Conservation (phyloP, 2,113 vertebrate species). For the Catharus bicknelli region DNA sequence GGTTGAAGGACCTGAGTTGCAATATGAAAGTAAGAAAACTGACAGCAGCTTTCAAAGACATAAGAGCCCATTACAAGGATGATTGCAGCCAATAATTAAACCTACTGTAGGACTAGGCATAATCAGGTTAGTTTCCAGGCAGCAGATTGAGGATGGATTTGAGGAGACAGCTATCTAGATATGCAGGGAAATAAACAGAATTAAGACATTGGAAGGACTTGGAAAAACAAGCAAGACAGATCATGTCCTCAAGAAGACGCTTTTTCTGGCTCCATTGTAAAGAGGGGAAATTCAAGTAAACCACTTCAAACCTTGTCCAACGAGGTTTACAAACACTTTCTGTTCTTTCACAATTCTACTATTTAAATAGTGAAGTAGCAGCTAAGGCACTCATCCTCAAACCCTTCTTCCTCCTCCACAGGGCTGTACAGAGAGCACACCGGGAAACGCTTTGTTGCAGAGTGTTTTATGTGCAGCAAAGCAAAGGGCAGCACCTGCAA, state of each 20-base stretch:
- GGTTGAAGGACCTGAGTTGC: neutral
- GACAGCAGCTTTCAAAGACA: neutral
- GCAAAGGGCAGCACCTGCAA: neutral
- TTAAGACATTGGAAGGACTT: neutral
- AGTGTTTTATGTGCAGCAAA: neutral
- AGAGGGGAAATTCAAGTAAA: neutral
- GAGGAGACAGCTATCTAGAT: neutral
- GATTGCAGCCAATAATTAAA: neutral
- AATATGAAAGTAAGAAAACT: neutral
- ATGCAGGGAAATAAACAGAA: neutral
- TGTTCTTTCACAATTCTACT: neutral
- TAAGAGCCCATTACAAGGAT: neutral
- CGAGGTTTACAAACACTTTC: neutral
- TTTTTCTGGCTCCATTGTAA: neutral
- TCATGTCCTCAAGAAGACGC: accelerated
- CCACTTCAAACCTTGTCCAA: neutral
- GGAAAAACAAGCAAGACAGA: neutral
- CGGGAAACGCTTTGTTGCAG: neutral
- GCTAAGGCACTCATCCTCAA: neutral
- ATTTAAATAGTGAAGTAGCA: neutral
- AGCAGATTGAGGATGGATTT: neutral
- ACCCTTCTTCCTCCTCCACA: neutral
- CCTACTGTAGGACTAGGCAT: neutral
- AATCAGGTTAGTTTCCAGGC: neutral
- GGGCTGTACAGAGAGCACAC: neutral